Conservation (phyloP, 2,113 vertebrate genomes). For the Phylloscopus trochiloides region DNA sequence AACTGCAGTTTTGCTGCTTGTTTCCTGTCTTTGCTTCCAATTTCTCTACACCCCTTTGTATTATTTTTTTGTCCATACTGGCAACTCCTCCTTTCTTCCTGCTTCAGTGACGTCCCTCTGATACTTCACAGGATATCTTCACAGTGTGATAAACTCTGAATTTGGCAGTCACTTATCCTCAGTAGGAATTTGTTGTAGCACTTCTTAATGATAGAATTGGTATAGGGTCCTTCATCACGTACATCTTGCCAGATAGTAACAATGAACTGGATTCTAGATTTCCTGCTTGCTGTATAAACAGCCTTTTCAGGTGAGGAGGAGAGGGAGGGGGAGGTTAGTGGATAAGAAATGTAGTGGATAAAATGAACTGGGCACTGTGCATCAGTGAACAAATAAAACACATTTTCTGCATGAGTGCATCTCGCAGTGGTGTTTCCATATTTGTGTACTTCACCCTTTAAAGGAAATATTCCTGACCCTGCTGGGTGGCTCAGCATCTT, state of each 20-base stretch:
- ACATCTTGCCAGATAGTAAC: background rate
- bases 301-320: background rate
- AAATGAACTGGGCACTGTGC: background rate
- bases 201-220: background rate
- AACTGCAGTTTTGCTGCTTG: background rate
- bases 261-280: background rate
- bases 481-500: background rate
- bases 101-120: background rate
- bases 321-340: background rate
- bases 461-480: background rate
- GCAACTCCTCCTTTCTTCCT: background rate
- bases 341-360: background rate
- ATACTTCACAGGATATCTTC: background rate
- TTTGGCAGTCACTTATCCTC: background rate
- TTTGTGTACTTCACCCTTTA: background rate
- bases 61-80: background rate
- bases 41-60: background rate
- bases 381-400: background rate
- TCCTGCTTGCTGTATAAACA: background rate
- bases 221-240: background rate
- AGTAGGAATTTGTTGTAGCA: background rate
- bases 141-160: background rate
- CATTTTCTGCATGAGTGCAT: background rate
- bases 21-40: background rate
- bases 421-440: background rate